Evolutionary conservation across 2,888 invertebrate species (phyloP), one percentile per base, ranked within the genome.

Genomic region (Strigamia maritima): DNA sequence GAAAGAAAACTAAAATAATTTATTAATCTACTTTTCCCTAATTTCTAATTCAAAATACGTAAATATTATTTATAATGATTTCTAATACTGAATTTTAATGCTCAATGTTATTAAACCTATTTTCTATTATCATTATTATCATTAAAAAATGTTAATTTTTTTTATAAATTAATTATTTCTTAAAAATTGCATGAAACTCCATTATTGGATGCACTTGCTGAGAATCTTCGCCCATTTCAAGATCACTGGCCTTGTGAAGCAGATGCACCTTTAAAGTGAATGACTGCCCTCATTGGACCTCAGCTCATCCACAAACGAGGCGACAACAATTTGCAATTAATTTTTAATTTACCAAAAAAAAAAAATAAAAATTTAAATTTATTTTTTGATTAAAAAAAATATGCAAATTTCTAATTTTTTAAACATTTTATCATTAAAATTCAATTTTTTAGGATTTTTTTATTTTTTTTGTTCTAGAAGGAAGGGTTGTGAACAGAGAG

Each of bases 201-300:
- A 60, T 60, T 24, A 60, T 19, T 60, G 60, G 60, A 60, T 60
- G 60, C 60, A 60, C 60, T 24, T 60, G 22, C 4, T 60, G 60
- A 10, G 60, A 60, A 60, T 60, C 60, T n/a, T 60, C 49, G 49
- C 60, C 60, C 60, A n/a, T 60, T 60, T 60, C 60, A 60, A 60
- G 60, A 60, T 60, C 60, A 60, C 60, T 60, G 60, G n/a, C 60
- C 60, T 60, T 60, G n/a, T 60, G 19, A 60, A 60, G 60, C 60
- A 60, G 60, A 60, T 60, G 60, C 60, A 60, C 60, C 60, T n/a
- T 49, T 60, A 60, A 60, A 60, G 60, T 60, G 60, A 60, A 60
- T 60, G 60, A 60, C 60, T 60, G 60, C 60, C 60, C 60, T 60
- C 60, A 60, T 60, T 60, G 60, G 60, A 19, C 60, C 60, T 19